Evolutionary conservation across 2,888 invertebrate species (phyloP).

Genomic region (Tanytarsus gracilentus): DNA sequence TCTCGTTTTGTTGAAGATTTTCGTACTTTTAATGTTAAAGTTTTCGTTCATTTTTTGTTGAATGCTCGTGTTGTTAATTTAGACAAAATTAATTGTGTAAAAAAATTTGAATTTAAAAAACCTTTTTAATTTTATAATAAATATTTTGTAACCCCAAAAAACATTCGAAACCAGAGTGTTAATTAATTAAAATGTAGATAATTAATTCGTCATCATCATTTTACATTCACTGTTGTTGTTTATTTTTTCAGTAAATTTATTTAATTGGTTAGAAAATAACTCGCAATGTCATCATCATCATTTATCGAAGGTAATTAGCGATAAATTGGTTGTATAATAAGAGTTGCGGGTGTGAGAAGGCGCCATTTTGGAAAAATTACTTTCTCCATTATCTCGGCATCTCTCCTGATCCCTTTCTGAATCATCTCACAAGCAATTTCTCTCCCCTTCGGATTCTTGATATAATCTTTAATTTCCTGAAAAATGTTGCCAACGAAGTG

Average conservation of each 20-base stretch:
- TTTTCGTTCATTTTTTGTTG: too few species aligned
- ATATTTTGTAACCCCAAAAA: neutral
- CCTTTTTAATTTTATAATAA: too few species aligned
- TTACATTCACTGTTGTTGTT: conserved; percentile 15
- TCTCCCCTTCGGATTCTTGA: conserved; percentile 21
- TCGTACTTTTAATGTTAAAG: too few species aligned
- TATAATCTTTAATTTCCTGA: conserved; percentile 28
- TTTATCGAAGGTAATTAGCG: conserved; percentile 13
- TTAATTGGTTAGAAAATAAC: conserved; percentile 19
- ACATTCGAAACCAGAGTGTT: conserved; percentile 18
- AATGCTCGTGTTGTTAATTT: too few species aligned
- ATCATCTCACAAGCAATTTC: neutral
- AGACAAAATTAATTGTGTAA: too few species aligned
- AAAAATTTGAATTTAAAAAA: too few species aligned
- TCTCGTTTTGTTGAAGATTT: too few species aligned
- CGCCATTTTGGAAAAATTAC: conserved; percentile 24
- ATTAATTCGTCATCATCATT: too few species aligned
- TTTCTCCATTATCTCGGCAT: neutral
- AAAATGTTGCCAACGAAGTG: conserved; percentile 2
- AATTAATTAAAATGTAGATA: conserved; percentile 26
- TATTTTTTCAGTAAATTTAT: conserved; percentile 21
- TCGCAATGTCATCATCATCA: neutral
- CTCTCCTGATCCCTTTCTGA: neutral
- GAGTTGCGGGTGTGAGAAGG: neutral
- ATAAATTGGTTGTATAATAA: conserved; percentile 3